phyloP scores from a whole-genome alignment of 2,113 vertebrate species.

The Bothrops jararaca region DNA sequence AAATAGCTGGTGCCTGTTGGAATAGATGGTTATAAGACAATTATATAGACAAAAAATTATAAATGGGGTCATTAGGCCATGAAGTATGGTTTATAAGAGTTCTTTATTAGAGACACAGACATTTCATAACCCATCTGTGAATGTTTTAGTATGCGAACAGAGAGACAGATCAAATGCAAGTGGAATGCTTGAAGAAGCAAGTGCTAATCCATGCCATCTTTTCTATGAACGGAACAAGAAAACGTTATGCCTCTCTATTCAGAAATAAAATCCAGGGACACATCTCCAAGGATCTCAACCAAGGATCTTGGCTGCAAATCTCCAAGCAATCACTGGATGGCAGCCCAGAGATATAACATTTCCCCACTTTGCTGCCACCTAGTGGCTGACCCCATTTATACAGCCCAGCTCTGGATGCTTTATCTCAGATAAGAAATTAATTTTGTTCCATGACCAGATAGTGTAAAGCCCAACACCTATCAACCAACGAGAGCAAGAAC shows the following conservation, averaged over 20 bases:
- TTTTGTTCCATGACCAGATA: neutral
- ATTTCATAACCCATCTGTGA: neutral
- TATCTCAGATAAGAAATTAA: neutral
- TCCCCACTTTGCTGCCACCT: neutral
- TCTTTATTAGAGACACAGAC: neutral
- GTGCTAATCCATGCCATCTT: neutral
- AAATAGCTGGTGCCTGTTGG: neutral
- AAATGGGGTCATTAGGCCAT: neutral
- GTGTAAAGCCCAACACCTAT: neutral
- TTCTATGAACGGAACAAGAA: neutral
- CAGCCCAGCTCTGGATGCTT: neutral
- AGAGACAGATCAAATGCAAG: neutral
- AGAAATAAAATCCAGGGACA: neutral
- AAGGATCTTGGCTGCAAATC: neutral
- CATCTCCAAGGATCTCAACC: neutral
- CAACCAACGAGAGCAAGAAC: neutral
- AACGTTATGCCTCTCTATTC: neutral
- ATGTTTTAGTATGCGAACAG: neutral
- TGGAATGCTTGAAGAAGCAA: neutral
- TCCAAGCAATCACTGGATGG: neutral
- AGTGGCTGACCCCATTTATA: neutral
- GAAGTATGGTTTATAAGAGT: neutral
- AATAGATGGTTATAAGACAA: neutral
- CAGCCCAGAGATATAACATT: neutral
- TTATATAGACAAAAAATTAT: neutral